phyloP scores from a whole-genome alignment of 2,113 vertebrate genomes.

The Mystacornis crossleyi region DNA sequence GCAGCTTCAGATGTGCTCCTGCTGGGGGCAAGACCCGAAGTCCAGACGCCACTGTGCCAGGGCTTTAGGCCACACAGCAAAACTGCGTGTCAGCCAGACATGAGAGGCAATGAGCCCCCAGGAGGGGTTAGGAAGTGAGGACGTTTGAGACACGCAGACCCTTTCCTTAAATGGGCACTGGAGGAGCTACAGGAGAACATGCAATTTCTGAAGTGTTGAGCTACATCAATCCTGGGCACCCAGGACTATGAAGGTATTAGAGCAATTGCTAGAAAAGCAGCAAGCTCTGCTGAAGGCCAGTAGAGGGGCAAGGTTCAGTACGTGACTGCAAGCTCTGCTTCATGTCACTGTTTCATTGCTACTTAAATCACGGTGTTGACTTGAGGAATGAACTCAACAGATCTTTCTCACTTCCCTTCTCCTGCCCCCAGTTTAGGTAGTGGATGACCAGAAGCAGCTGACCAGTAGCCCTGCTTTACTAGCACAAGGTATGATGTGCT shows the following conservation, averaged over 20 bases:
- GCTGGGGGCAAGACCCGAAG: neutral
- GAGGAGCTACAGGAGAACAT: neutral
- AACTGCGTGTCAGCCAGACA: neutral
- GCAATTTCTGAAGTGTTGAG: neutral
- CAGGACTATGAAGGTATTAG: neutral
- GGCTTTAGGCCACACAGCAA: neutral
- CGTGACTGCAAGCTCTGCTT: neutral
- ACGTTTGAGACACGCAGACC: neutral
- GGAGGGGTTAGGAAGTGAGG: neutral
- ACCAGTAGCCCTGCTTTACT: neutral
- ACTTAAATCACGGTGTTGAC: neutral
- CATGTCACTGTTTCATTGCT: neutral
- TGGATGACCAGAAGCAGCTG: neutral
- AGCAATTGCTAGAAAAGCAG: neutral
- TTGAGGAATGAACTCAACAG: neutral
- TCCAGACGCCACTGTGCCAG: neutral
- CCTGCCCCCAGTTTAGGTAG: rapidly evolving
- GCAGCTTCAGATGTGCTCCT: neutral
- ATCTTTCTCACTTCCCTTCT: neutral
- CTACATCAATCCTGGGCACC: neutral
- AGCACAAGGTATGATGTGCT: neutral
- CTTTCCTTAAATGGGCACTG: neutral
- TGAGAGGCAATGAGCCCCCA: neutral
- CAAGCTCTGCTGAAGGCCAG: neutral
- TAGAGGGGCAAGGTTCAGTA: neutral